A percentile compares a stretch with the other conserved stretches of the same genome.
Evolutionary conservation across 2,113 vertebrate species (phyloP).

Genomic region (Capreolus pygargus): DNA sequence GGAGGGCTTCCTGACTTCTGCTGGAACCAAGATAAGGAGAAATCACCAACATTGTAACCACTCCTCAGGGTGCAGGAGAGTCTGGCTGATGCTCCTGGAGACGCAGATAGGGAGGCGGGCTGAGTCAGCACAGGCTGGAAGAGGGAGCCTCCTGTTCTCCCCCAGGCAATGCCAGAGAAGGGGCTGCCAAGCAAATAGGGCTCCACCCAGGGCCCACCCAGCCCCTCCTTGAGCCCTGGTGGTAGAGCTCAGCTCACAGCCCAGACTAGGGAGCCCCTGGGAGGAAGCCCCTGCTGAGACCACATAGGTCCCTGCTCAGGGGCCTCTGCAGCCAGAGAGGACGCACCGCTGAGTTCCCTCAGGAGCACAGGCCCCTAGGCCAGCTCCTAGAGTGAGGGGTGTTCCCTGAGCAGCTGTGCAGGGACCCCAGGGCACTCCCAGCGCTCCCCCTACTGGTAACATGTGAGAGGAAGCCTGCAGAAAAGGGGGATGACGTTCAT

Average conservation of each 20-base stretch:
- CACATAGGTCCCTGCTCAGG: background rate
- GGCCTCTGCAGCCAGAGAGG: background rate
- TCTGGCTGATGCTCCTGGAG: background rate
- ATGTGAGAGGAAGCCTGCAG: no score
- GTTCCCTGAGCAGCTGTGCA: background rate
- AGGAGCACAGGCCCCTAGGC: background rate
- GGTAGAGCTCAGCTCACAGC: background rate
- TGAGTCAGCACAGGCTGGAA: background rate
- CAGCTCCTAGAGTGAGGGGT: background rate
- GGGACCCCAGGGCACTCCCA: no score
- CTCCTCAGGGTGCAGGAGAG: background rate
- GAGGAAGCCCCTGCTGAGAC: background rate
- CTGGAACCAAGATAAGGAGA: fast-evolving
- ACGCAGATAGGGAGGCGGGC: background rate
- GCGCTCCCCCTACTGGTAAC: no score
- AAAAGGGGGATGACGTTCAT: no score
- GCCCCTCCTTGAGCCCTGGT: background rate
- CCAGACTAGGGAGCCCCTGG: background rate
- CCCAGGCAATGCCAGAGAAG: background rate
- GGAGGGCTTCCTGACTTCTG: background rate
- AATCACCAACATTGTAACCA: fast-evolving
- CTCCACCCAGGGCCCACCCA: background rate
- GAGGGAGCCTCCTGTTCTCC: background rate
- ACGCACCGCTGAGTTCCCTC: background rate
- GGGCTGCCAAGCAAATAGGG: background rate